Percentiles rank a stretch among this genome's conserved stretches.
phyloP scores from a whole-genome alignment of 2,797 vertebrate species.

The Emydoidea blandingii region DNA sequence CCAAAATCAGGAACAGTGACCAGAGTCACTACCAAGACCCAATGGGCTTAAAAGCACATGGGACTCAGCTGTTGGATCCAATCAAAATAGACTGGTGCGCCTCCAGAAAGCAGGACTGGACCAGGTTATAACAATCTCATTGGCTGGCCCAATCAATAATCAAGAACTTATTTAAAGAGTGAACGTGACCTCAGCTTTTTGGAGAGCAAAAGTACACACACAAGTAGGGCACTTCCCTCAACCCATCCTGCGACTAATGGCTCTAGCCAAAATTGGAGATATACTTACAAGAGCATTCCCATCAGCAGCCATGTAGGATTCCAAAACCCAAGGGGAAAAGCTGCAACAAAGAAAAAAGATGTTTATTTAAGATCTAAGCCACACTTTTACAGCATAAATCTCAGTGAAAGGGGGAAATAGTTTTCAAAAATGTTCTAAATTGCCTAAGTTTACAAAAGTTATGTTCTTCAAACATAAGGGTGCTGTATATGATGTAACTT shows the following conservation, averaged over 20 bases:
- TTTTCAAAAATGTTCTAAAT: neutral
- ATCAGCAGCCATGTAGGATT: conserved; percentile 87
- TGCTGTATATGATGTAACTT: neutral
- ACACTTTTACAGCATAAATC: neutral
- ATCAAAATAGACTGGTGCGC: neutral
- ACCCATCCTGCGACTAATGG: neutral
- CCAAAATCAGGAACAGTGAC: neutral
- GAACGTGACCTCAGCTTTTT: neutral
- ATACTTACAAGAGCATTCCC: conserved; percentile 89
- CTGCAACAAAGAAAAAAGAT: conserved; percentile 78
- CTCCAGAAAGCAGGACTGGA: neutral
- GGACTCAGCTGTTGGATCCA: neutral
- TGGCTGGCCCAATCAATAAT: neutral
- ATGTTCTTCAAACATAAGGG: neutral
- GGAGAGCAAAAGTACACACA: neutral
- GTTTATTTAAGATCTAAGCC: conserved; percentile 8
- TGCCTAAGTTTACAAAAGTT: neutral
- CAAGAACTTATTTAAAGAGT: neutral
- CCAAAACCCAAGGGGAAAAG: conserved; percentile 81
- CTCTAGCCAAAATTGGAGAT: neutral
- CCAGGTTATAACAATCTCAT: neutral
- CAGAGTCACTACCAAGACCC: neutral
- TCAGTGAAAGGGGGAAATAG: neutral
- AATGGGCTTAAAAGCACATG: neutral
- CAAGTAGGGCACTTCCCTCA: neutral